Evolutionary conservation across 2,797 vertebrate species (phyloP).

Genomic region (Mormyrops attenuatus): DNA sequence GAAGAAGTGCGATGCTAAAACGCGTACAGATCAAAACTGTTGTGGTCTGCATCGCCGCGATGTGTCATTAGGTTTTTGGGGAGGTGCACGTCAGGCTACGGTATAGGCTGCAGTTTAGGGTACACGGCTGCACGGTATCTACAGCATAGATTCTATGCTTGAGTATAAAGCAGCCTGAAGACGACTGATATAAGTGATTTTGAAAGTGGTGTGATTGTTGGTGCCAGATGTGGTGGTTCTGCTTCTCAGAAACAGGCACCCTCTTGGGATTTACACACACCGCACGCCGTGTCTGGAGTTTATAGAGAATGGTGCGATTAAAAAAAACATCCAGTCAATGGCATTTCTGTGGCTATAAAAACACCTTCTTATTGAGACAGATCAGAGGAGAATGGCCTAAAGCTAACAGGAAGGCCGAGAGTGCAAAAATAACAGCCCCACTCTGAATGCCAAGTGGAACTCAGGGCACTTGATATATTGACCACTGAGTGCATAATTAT

Average conservation of each 20-base stretch:
- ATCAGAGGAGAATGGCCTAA: neutral
- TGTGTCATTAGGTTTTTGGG: neutral
- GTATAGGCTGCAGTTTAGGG: neutral
- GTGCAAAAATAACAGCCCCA: neutral
- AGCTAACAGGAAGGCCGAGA: neutral
- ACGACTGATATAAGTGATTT: too few species aligned
- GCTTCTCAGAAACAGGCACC: neutral
- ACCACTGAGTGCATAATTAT: neutral
- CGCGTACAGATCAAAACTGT: neutral
- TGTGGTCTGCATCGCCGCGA: neutral
- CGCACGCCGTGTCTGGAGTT: neutral
- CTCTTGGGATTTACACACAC: neutral
- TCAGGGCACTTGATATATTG: neutral
- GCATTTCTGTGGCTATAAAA: neutral
- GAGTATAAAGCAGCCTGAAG: neutral
- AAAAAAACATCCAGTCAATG: neutral
- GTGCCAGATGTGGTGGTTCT: neutral
- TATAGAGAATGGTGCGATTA: neutral
- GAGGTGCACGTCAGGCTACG: neutral
- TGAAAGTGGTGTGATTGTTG: too few species aligned
- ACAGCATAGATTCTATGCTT: neutral
- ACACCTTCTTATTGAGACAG: neutral
- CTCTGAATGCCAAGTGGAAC: neutral
- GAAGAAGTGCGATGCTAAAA: neutral
- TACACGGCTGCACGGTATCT: neutral